phyloP scores from a whole-genome alignment of 2,797 vertebrate genomes.

The Amphiprion clarkii region DNA sequence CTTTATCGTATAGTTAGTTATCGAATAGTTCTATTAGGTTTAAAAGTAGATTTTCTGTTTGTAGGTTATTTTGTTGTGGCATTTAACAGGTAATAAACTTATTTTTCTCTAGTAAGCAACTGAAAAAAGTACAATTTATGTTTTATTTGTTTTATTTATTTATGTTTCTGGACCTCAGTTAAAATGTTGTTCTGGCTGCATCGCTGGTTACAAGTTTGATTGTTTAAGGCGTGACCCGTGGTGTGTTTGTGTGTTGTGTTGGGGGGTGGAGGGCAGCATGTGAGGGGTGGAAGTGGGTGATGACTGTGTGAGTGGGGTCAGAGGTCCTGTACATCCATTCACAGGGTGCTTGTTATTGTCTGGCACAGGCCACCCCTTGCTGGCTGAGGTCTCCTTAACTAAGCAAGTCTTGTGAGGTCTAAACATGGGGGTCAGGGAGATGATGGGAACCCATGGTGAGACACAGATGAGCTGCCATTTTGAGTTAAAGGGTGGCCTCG shows the following conservation, averaged over 20 bases:
- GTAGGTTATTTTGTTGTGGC: too few species aligned
- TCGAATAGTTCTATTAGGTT: too few species aligned
- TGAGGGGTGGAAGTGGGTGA: background rate
- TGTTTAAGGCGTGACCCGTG: constrained; percentile 27
- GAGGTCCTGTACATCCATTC: constrained; percentile 45
- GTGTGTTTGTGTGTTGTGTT: constrained; percentile 8
- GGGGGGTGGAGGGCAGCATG: background rate
- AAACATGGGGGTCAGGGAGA: constrained; percentile 55
- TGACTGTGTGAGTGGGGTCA: constrained; percentile 33
- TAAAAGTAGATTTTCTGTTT: too few species aligned
- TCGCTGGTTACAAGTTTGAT: background rate
- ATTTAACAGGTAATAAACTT: too few species aligned
- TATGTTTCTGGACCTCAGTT: too few species aligned
- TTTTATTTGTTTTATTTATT: too few species aligned
- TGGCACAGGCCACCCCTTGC: constrained; percentile 31
- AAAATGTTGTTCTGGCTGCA: too few species aligned
- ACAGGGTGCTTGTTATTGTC: constrained; percentile 66
- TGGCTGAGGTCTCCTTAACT: constrained; percentile 52
- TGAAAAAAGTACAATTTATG: too few species aligned
- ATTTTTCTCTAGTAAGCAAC: too few species aligned
- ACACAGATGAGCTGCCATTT: constrained; percentile 44
- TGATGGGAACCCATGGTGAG: constrained; percentile 56
- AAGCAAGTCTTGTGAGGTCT: constrained; percentile 67
- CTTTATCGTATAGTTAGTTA: too few species aligned
- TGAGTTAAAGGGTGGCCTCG: constrained; percentile 31